phyloP scores from a whole-genome alignment of 2,113 vertebrate genomes.

The Macheiramphus alcinus region DNA sequence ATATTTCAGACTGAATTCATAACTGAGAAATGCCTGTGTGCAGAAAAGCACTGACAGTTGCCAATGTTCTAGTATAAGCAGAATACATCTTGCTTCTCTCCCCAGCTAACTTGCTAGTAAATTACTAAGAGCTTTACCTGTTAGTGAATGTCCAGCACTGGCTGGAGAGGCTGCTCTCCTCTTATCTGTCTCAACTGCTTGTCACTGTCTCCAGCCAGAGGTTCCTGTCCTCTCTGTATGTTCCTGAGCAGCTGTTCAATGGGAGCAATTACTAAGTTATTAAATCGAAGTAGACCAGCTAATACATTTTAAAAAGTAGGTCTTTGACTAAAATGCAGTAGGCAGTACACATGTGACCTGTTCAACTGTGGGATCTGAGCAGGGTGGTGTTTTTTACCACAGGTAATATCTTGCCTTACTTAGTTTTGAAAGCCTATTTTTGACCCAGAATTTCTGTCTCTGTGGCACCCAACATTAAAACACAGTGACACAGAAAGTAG shows the following conservation, averaged over 20 bases:
- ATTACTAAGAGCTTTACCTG: background rate
- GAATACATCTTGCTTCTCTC: background rate
- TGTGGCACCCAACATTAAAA: background rate
- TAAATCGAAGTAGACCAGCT: background rate
- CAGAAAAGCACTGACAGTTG: background rate
- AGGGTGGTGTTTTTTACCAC: background rate
- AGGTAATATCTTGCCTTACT: background rate
- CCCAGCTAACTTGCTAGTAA: background rate
- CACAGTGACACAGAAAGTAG: background rate
- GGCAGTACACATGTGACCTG: background rate
- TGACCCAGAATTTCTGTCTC: background rate
- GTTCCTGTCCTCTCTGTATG: background rate
- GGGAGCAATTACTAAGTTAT: background rate
- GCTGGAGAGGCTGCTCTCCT: background rate
- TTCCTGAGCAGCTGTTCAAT: rapidly evolving
- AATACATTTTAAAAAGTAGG: background rate
- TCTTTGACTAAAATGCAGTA: background rate
- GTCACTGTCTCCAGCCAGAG: background rate
- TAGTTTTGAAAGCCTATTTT: background rate
- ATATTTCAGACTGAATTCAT: background rate
- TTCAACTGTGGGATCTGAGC: background rate
- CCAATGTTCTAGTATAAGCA: background rate
- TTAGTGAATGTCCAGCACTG: background rate
- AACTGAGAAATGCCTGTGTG: background rate
- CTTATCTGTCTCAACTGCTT: background rate